These are phyloP conservation scores for Rhimphoctona megacephalus DNA, from an alignment of 2,888 invertebrate species.

Conservation along the genomic window DNA sequence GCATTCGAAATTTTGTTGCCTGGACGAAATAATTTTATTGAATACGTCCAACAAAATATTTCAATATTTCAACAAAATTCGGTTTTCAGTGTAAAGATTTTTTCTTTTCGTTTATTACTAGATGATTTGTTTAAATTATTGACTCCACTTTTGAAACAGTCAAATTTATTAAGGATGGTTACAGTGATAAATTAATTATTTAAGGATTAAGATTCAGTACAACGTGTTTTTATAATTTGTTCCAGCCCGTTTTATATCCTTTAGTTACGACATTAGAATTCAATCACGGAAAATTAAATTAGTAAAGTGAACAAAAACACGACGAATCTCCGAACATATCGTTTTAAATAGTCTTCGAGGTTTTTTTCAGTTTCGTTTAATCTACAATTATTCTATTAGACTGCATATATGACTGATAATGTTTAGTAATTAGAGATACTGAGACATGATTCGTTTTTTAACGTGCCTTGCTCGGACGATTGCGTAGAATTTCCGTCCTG, in stretches of 20 bases:
- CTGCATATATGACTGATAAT: neutral
- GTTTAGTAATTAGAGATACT: neutral
- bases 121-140: too few relatives aligned
- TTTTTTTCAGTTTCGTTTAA: neutral
- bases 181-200: too few relatives aligned
- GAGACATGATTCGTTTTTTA: neutral
- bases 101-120: too few relatives aligned
- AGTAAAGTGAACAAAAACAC: neutral
- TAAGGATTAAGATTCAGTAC: neutral
- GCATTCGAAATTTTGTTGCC: too few relatives aligned
- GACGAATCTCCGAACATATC: neutral
- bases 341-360: neutral
- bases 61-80: too few relatives aligned
- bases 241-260: neutral
- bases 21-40: too few relatives aligned
- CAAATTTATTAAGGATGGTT: too few relatives aligned
- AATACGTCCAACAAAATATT: too few relatives aligned
- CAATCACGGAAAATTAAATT: neutral
- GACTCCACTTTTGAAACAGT: neutral
- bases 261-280: neutral
- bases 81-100: too few relatives aligned
- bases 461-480: conserved; percentile 42
- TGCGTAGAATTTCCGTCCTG: neutral
- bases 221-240: too few relatives aligned
- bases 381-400: neutral